A percentile compares a stretch with the other conserved stretches of the same genome.
Evolutionary conservation across 2,113 vertebrate genomes (phyloP).

Genomic region (Pachyramphus minor): DNA sequence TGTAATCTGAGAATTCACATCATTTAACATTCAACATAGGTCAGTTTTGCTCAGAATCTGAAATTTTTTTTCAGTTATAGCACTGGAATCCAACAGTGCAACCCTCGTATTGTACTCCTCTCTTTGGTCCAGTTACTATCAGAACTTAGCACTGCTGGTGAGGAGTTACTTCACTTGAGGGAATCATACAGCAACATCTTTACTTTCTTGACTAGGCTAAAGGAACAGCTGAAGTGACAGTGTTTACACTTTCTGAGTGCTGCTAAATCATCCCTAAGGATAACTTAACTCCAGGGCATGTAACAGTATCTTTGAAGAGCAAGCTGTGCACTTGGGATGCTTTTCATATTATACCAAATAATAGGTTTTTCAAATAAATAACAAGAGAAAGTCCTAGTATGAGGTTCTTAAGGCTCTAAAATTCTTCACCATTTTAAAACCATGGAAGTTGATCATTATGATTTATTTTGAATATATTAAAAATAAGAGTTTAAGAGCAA

Average conservation of each 20-base stretch:
- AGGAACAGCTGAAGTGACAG: neutral
- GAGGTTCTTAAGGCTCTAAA: neutral
- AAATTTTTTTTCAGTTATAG: neutral
- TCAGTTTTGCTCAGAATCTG: neutral
- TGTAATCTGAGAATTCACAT: neutral
- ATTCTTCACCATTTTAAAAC: neutral
- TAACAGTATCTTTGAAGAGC: neutral
- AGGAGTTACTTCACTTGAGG: fast-evolving
- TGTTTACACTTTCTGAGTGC: neutral
- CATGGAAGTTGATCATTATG: neutral
- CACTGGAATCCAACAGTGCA: neutral
- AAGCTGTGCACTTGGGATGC: neutral
- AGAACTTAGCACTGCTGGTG: neutral
- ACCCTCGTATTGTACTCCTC: neutral
- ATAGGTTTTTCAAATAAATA: neutral
- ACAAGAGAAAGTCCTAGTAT: neutral
- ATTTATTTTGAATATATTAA: neutral
- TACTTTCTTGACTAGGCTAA: neutral
- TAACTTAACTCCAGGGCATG: neutral
- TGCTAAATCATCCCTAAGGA: neutral
- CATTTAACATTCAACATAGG: neutral
- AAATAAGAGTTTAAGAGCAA: neutral
- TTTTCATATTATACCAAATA: neutral
- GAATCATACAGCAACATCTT: neutral
- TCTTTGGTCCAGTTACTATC: neutral